Conservation (phyloP, 2,113 vertebrate species). For the Apaloderma vittatum region DNA sequence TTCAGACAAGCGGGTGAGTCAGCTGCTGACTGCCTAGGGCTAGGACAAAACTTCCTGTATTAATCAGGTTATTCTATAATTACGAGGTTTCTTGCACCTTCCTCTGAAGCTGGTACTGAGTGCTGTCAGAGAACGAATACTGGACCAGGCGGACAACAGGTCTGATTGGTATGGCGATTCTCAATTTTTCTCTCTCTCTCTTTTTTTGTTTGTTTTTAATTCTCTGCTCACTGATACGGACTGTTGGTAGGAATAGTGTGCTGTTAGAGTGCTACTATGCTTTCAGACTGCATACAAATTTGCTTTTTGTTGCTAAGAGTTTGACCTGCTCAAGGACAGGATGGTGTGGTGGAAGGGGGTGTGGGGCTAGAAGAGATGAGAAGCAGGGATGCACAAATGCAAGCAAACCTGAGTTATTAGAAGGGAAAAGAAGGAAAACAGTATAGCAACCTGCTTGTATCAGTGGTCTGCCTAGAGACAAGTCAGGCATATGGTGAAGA, state of each 20-base stretch:
- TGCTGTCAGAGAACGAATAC: slow-evolving; percentile 46
- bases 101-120: slow-evolving; percentile 39
- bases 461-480: slow-evolving; percentile 58
- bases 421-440: slow-evolving; percentile 50
- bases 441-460: slow-evolving; percentile 63
- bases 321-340: slow-evolving; percentile 58
- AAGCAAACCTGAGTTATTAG: slow-evolving; percentile 57
- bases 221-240: background rate
- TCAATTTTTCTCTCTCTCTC: background rate
- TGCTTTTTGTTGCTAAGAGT: slow-evolving; percentile 41
- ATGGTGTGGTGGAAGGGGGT: background rate
- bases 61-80: slow-evolving; percentile 76
- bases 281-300: slow-evolving; percentile 7
- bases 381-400: background rate
- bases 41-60: slow-evolving; percentile 73
- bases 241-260: background rate
- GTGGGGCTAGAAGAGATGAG: background rate
- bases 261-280: background rate
- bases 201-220: background rate
- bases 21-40: slow-evolving; percentile 70
- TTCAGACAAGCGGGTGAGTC: slow-evolving; percentile 65
- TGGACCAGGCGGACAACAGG: slow-evolving; percentile 58
- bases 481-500: background rate
- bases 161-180: slow-evolving; percentile 50
- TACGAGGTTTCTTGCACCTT: slow-evolving; percentile 71